Evolutionary conservation across 1,140 invertebrate species (phyloP).

Genomic region (Aphaenogaster rudis): DNA sequence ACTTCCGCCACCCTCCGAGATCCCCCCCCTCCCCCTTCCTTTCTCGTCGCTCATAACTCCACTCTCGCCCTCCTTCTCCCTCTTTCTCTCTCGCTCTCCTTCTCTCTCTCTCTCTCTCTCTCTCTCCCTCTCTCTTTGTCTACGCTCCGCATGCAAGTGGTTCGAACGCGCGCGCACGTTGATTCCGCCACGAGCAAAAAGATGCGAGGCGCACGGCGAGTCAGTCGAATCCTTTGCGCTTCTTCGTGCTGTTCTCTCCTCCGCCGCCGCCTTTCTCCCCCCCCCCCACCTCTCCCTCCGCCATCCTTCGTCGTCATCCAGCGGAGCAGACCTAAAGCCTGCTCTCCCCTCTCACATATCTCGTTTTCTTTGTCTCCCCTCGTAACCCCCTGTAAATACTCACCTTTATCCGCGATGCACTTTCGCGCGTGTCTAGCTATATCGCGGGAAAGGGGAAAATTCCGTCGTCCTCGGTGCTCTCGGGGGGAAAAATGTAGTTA

Average conservation of each 20-base stretch:
- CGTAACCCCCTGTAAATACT: constrained; percentile 50
- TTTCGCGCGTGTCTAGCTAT: constrained; percentile 49
- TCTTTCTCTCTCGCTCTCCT: no score
- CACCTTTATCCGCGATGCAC: constrained; percentile 45
- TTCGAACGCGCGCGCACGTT: constrained; percentile 27
- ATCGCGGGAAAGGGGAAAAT: constrained; percentile 36
- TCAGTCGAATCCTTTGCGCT: constrained; percentile 46
- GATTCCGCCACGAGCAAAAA: constrained; percentile 24
- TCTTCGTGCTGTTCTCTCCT: background rate
- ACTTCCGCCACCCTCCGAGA: constrained; percentile 54
- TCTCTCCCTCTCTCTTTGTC: background rate
- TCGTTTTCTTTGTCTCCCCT: constrained; percentile 25
- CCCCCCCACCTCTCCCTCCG: no score
- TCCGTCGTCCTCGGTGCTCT: background rate
- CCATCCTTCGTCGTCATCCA: constrained; percentile 8
- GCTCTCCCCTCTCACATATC: background rate
- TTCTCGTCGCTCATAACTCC: background rate
- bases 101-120: no score
- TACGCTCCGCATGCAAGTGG: constrained; percentile 19
- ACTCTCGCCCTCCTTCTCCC: background rate
- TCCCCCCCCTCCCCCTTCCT: background rate
- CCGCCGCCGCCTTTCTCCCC: background rate
- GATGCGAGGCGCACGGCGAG: constrained; percentile 35
- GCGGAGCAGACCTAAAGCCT: background rate
- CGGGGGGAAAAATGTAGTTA: background rate